phyloP scores from a whole-genome alignment of 1,140 invertebrate genomes.

The Asobara japonica region DNA sequence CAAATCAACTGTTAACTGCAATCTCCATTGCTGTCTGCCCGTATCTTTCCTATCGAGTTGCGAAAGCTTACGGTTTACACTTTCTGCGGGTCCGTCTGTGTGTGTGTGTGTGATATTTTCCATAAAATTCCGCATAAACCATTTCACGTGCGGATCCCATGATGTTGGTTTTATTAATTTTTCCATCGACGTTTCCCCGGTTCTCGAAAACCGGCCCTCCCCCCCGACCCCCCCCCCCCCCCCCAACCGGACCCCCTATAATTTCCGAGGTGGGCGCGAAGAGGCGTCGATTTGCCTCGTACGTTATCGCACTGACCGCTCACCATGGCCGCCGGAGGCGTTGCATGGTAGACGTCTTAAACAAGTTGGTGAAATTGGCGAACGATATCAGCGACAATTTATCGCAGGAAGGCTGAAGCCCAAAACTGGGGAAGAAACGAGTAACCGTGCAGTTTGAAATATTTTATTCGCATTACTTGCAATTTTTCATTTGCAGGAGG shows the following conservation, averaged over 20 bases:
- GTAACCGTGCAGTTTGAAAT: neutral
- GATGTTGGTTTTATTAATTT: too few relatives aligned
- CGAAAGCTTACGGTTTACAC: too few relatives aligned
- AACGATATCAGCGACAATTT: conserved; percentile 59
- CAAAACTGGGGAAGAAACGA: neutral
- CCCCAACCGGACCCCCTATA: too few relatives aligned
- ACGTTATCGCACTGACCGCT: conserved; percentile 28
- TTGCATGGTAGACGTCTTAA: conserved; percentile 47
- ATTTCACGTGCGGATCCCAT: too few relatives aligned
- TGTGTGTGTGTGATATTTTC: too few relatives aligned
- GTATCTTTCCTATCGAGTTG: too few relatives aligned
- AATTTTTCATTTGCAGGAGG: neutral
- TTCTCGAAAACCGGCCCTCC: neutral
- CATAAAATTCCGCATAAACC: too few relatives aligned
- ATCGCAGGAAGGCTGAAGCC: conserved; percentile 42
- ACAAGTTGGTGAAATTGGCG: conserved; percentile 58
- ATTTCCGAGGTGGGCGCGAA: neutral
- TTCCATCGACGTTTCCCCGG: neutral
- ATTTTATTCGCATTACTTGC: neutral
- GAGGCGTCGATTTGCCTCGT: conserved; percentile 24
- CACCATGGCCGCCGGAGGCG: neutral
- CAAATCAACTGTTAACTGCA: too few relatives aligned
- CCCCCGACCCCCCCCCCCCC: neutral
- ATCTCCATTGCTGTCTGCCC: too few relatives aligned
- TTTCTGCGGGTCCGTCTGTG: too few relatives aligned